Percentiles rank a stretch among this genome's conserved stretches.
phyloP scores from a whole-genome alignment of 2,888 invertebrate genomes.

The Platerodrilus igneus region DNA sequence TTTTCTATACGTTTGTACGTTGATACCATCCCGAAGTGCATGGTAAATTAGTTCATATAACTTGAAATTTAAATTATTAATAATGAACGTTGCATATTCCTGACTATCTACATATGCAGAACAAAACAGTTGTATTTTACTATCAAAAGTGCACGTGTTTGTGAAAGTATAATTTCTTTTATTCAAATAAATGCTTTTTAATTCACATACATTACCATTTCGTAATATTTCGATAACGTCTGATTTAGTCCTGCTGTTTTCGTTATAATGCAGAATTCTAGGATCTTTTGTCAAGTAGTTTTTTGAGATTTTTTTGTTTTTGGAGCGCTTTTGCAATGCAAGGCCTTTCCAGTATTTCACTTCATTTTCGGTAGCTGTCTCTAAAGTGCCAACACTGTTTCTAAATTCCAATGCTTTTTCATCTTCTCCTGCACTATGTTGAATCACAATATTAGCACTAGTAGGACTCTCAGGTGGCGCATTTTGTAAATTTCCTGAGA shows the following conservation, averaged over 20 bases:
- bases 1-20: conserved; percentile 1
- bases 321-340: neutral
- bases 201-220: conserved; percentile 2
- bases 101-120: neutral
- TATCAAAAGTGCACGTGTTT: conserved; percentile 1
- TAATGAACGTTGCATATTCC: too few species aligned
- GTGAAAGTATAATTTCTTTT: conserved; percentile 1
- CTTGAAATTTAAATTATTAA: neutral
- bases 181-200: conserved; percentile 1
- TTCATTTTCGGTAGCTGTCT: too few species aligned
- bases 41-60: conserved; percentile 1
- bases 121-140: neutral
- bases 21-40: conserved; percentile 1
- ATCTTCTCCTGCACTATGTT: neutral
- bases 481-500: neutral
- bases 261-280: conserved; percentile 5
- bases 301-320: neutral
- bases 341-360: conserved; percentile 8
- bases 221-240: conserved; percentile 5
- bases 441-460: neutral
- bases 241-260: conserved; percentile 3
- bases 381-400: too few species aligned
- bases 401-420: too few species aligned
- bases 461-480: neutral
- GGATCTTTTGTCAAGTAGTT: conserved; percentile 6